A percentile compares a stretch with the other conserved stretches of the same genome.
phyloP scores from a whole-genome alignment of 2,888 invertebrate species.

The Drosophila stalkeri region DNA sequence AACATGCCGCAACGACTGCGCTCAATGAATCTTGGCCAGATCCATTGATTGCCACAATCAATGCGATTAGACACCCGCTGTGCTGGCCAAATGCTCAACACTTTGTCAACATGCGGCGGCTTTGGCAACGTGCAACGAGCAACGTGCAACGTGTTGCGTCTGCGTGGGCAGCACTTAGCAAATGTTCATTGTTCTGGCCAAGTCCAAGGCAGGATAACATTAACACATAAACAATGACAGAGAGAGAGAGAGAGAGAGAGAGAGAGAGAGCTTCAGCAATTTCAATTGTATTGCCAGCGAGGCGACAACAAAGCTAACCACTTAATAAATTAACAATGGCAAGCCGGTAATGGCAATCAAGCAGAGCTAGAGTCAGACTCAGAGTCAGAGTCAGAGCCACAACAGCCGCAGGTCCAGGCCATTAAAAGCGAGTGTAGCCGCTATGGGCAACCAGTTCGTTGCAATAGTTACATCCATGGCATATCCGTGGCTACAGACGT shows the following conservation, averaged over 20 bases:
- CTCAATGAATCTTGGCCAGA: conserved; percentile 40
- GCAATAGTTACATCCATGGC: conserved; percentile 33
- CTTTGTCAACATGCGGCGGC: conserved; percentile 49
- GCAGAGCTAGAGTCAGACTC: conserved; percentile 6
- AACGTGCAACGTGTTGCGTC: not conserved
- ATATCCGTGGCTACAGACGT: conserved; percentile 56
- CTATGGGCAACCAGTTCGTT: conserved; percentile 21
- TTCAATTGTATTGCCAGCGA: conserved; percentile 59
- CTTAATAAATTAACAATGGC: conserved; percentile 79
- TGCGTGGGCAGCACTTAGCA: conserved; percentile 68
- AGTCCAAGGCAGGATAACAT: conserved; percentile 31
- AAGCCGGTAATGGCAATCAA: conserved; percentile 68
- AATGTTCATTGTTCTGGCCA: conserved; percentile 49
- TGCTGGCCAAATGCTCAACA: conserved; percentile 45
- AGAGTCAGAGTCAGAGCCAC: not conserved
- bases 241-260: not conserved
- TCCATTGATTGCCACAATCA: conserved; percentile 16
- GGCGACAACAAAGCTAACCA: conserved; percentile 76
- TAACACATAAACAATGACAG: conserved; percentile 32
- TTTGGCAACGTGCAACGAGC: not conserved
- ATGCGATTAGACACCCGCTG: conserved; percentile 52
- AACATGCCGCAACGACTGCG: conserved; percentile 57
- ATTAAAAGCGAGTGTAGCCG: conserved; percentile 31
- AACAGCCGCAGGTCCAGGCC: conserved; percentile 10
- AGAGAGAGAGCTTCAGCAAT: conserved; percentile 13